Evolutionary conservation across 1,140 invertebrate species (phyloP).

Genomic region (Brachionus paranguensis): DNA sequence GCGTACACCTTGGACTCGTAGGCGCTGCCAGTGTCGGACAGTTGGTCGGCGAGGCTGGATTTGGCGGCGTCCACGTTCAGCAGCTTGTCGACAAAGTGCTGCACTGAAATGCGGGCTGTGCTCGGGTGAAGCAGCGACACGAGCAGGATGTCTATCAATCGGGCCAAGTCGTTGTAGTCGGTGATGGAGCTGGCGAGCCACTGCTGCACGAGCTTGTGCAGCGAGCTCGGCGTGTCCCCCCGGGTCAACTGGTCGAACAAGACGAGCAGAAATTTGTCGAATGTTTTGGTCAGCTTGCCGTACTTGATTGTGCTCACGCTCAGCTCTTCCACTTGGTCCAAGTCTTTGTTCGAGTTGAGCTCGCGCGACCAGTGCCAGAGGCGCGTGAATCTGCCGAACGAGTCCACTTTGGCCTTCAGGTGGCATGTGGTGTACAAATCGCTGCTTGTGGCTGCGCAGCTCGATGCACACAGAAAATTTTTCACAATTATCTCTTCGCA

Average conservation of each 20-base stretch:
- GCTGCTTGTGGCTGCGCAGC: not conserved
- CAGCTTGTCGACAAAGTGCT: constrained; percentile 64
- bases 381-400: constrained; percentile 68
- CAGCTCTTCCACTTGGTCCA: not conserved
- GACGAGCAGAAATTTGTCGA: constrained; percentile 17
- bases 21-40: constrained; percentile 40
- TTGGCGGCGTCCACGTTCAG: constrained; percentile 47
- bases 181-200: constrained; percentile 67
- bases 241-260: not conserved
- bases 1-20: constrained; percentile 69
- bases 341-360: constrained; percentile 54
- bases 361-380: constrained; percentile 75
- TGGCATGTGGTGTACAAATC: not conserved
- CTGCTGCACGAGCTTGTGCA: constrained; percentile 66
- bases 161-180: constrained; percentile 68
- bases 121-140: constrained; percentile 71
- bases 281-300: constrained; percentile 33
- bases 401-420: constrained; percentile 60
- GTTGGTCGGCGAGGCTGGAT: not conserved
- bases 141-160: constrained; percentile 73
- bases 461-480: not conserved
- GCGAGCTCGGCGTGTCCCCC: constrained; percentile 56
- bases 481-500: constrained; percentile 25
- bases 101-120: constrained; percentile 63
- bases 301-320: constrained; percentile 7